These are phyloP conservation scores for Aplidium turbinatum DNA, from an alignment of 23 tunicate species.

Conservation along the genomic window DNA sequence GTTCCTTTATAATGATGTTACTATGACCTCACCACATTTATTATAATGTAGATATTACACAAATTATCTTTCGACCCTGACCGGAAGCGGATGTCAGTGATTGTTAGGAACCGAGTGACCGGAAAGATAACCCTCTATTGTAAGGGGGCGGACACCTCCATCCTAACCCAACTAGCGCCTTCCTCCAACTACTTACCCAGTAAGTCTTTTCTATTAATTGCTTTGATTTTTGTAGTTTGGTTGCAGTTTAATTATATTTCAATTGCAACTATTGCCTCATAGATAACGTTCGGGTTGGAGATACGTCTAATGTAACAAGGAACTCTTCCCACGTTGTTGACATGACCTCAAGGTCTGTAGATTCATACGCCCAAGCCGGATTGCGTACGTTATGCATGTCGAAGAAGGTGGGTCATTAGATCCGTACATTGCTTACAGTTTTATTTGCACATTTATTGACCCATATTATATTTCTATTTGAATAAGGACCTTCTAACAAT, in stretches of 20 bases:
- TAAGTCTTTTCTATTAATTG: too few relatives aligned
- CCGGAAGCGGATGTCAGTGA: constrained; percentile 97
- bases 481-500: too few relatives aligned
- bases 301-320: constrained; percentile 43
- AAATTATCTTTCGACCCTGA: constrained; percentile 91
- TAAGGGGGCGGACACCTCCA: constrained; percentile 95
- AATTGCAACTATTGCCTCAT: too few relatives aligned
- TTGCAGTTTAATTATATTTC: too few relatives aligned
- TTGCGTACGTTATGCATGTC: constrained; percentile 91
- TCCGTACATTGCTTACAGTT: too few relatives aligned
- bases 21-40: background rate
- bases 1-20: too few relatives aligned
- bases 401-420: constrained; percentile 75
- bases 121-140: constrained; percentile 60
- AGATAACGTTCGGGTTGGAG: too few relatives aligned
- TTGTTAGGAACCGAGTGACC: constrained; percentile 70
- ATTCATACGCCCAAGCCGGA: constrained; percentile 79
- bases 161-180: constrained; percentile 49
- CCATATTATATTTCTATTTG: too few relatives aligned
- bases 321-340: constrained; percentile 46
- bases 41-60: constrained; percentile 64
- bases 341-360: constrained; percentile 40
- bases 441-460: too few relatives aligned
- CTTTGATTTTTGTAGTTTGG: too few relatives aligned
- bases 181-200: background rate